Evolutionary conservation across 1,140 invertebrate species (phyloP), one percentile per base, ranked within the genome.

Genomic region (Brachionus calyciflorus): DNA sequence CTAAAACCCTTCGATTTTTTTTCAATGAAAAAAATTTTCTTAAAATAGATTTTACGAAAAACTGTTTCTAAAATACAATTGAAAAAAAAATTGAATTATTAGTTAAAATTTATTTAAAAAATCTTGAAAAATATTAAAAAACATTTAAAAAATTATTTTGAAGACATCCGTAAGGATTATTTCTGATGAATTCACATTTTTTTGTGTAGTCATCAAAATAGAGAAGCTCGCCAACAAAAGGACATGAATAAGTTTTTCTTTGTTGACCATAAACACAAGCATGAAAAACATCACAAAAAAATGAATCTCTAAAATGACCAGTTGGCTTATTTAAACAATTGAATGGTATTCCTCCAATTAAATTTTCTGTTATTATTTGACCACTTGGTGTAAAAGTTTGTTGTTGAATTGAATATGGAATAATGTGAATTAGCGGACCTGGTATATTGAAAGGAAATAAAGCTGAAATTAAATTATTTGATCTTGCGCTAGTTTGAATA

Each of bases 271-370:
- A 24, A 57, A 76, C 33, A 76, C 75, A 76, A 26, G 75, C 75
- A 63, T 76, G 75, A 63, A 76, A 76, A 30, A 76, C 55, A 60
- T 76, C 75, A 63, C 75, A 76, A 49, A 33, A 76, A 17, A 26
- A 26, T 30, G 33, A n/a, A 30, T 76, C 55, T 41, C 40, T 60
- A 12, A 24, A 60, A 63, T 76, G 75, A 60, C 75, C 75, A 41
- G 44, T 24, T 40, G 33, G 30, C n/a, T 33, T 40, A 41, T 21
- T n/a, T 17, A 37, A 26, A 41, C 75, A 76, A 76, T 76, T 49
- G 26, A 76, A 76, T 33, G 75, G 51, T 14, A 76, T 19, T 28
- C 65, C 65, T n/a, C 65, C 65, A 2, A 70, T 17, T 17, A 70
- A 21, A 37, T 48, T 70, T 33, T 70, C 65, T 0, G 46, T 46